Evolutionary conservation across 2,797 vertebrate species (phyloP).

Genomic region (Ceyx erithaca): DNA sequence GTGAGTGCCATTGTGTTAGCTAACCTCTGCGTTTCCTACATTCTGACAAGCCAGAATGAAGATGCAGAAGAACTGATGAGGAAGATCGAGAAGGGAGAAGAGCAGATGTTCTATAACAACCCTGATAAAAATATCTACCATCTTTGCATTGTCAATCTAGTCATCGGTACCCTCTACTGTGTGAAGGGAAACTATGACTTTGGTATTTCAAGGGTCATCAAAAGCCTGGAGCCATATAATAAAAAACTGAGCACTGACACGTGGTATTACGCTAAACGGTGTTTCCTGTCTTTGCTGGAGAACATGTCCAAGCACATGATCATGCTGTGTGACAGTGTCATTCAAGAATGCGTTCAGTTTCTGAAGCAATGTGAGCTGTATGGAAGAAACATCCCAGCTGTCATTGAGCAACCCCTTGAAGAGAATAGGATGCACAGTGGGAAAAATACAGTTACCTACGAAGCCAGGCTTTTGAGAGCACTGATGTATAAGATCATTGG

Average conservation of each 20-base stretch:
- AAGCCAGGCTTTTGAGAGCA: constrained; percentile 90
- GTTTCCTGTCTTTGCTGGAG: constrained; percentile 94
- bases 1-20: constrained; percentile 95
- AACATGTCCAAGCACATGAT: constrained; percentile 97
- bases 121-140: constrained; percentile 95
- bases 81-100: constrained; percentile 95
- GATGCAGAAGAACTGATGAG: constrained; percentile 94
- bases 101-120: constrained; percentile 90
- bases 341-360: constrained; percentile 92
- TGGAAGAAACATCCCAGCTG: constrained; percentile 84
- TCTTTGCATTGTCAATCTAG: constrained; percentile 96
- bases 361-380: constrained; percentile 91
- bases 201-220: constrained; percentile 94
- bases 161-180: constrained; percentile 96
- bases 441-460: constrained; percentile 94
- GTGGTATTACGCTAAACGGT: constrained; percentile 96
- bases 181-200: constrained; percentile 97
- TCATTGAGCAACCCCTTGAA: constrained; percentile 93
- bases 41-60: constrained; percentile 95
- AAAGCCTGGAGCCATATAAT: constrained; percentile 95
- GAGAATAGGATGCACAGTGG: constrained; percentile 87
- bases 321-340: constrained; percentile 87
- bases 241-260: constrained; percentile 97
- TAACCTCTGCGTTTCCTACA: constrained; percentile 96
- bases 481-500: constrained; percentile 90